phyloP scores from a whole-genome alignment of 2,888 invertebrate genomes.

The Mayetiola destructor region DNA sequence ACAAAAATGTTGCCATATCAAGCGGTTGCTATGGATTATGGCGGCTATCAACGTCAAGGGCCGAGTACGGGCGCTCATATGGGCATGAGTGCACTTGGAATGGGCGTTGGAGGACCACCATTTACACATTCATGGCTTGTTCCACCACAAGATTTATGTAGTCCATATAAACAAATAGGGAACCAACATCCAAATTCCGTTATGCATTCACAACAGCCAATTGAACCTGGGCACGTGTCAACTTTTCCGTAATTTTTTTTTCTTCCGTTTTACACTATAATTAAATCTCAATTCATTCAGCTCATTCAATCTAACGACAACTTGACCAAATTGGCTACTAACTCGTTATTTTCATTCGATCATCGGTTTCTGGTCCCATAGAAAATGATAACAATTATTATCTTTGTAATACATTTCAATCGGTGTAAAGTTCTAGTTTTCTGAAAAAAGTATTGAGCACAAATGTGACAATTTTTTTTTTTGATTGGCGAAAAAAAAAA shows the following conservation, averaged over 20 bases:
- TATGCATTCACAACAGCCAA: conserved; percentile 32
- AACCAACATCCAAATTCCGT: conserved; percentile 33
- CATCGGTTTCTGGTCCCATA: too few relatives aligned
- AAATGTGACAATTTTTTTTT: too few relatives aligned
- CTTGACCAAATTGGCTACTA: neutral
- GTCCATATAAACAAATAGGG: conserved; percentile 58
- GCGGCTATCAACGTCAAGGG: conserved; percentile 49
- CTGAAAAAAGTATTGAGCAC: too few relatives aligned
- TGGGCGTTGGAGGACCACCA: conserved; percentile 40
- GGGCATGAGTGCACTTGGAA: conserved; percentile 42
- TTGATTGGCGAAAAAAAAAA: too few relatives aligned
- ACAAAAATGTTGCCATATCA: conserved; percentile 75
- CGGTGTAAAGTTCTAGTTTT: too few relatives aligned
- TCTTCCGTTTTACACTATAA: conserved; percentile 28
- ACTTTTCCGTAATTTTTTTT: conserved; percentile 31
- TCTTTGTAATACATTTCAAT: too few relatives aligned
- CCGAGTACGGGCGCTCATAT: conserved; percentile 32
- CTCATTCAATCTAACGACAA: neutral
- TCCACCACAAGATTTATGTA: conserved; percentile 82
- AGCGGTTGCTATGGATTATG: conserved; percentile 77
- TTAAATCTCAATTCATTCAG: neutral
- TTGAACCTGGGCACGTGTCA: conserved; percentile 85
- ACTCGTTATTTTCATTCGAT: too few relatives aligned
- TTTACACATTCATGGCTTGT: conserved; percentile 94
- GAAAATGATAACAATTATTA: too few relatives aligned